These are phyloP conservation scores for Vandiemenella viatica DNA, from an alignment of 2,888 invertebrate species.

Conservation along the genomic window DNA sequence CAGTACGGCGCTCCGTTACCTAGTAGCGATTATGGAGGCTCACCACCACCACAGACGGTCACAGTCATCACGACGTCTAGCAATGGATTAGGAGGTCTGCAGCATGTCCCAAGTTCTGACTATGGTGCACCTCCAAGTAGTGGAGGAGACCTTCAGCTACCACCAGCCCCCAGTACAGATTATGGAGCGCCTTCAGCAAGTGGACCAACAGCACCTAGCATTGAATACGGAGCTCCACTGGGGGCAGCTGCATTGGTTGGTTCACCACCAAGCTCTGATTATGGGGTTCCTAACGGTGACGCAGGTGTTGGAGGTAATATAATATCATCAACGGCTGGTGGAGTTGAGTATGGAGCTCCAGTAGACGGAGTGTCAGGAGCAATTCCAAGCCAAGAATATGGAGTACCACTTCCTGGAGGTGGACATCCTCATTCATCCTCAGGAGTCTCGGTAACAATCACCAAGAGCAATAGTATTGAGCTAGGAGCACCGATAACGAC, in stretches of 20 bases:
- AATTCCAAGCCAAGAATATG: not conserved
- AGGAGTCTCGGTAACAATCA: slow-evolving; percentile 1
- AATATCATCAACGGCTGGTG: too few species aligned
- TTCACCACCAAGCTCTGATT: not conserved
- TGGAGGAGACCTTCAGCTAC: slow-evolving; percentile 3
- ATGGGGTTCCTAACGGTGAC: too few species aligned
- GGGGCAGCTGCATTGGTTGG: not conserved
- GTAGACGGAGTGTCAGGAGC: too few species aligned
- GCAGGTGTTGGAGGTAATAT: too few species aligned
- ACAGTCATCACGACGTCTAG: not conserved
- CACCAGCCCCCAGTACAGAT: not conserved
- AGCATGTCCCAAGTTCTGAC: not conserved
- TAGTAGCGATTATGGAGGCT: not conserved
- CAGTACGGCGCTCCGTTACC: slow-evolving; percentile 5
- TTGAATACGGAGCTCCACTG: slow-evolving; percentile 16
- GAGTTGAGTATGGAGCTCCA: too few species aligned
- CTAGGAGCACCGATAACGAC: slow-evolving; percentile 22
- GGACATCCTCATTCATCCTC: not conserved
- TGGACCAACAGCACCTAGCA: too few species aligned
- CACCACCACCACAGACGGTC: not conserved
- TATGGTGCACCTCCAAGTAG: slow-evolving; percentile 10
- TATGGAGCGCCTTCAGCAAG: not conserved
- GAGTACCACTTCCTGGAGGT: slow-evolving; percentile 13
- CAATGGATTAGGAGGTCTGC: not conserved
- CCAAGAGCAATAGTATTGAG: slow-evolving; percentile 6